Base-by-base conservation (phyloP, 2,113 vertebrate genomes). In the Athene noctua region DNA sequence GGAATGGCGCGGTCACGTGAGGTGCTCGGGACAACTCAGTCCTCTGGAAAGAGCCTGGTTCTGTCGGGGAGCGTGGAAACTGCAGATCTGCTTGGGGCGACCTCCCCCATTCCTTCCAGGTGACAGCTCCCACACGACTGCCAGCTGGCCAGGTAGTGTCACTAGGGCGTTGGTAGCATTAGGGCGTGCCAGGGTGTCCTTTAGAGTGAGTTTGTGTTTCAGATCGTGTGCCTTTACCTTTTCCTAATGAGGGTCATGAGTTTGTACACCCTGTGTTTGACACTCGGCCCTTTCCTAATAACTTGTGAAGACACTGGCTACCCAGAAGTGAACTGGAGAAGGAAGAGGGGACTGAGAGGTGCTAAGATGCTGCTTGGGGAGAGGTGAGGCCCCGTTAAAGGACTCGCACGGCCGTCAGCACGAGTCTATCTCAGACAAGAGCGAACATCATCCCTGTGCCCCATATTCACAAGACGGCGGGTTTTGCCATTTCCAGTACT, bases 1-100 rank as follows among this genome's bases (percentile, higher is more conserved):
- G 32, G 58, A 78, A 75, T 3, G 8, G 19, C 11, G 38, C 0
- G 4, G 44, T 77, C 27, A 20, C 0, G 1, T 23, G 52, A 16
- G 26, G 27, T 81, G 13, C 25, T 80, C 30, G 78, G 81, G 44
- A 44, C 42, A 65, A 12, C 51, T 61, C 15, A 3, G 6, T 54
- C 19, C 61, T 72, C 15, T 73, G 61, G 70, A 70, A 72, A 49
- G 74, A 30, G 12, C 15, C 42, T 54, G 70, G 54, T 44, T 78
- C 58, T 81, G 58, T 47, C n/a, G 49, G 30, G 44, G 68, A n/a
- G 59, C 15, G 15, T 2, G 5, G 70, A 66, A 72, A 26, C 30
- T 83, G 58, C 32, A 82, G 34, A 49, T 29, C 42, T 44, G 29
- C 8, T 5, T 30, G 51, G 34, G 12, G 57, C 16, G 8, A n/a